Conservation (phyloP, 2,888 invertebrate genomes). For the Sclerodermus sp. region DNA sequence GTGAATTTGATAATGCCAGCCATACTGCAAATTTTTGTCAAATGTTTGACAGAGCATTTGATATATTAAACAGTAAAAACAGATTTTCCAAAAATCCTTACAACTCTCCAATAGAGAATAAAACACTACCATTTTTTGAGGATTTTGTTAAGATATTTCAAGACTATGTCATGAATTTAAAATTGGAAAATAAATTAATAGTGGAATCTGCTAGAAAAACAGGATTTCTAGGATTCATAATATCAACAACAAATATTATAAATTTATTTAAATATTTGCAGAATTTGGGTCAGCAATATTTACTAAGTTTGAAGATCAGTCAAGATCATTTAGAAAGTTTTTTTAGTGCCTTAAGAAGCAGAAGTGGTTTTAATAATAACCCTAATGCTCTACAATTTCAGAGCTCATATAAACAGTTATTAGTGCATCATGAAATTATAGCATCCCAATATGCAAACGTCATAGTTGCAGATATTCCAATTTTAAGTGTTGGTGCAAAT, state of each 20-base stretch:
- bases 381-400: neutral
- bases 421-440: neutral
- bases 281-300: neutral
- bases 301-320: neutral
- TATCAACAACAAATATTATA: neutral
- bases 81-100: neutral
- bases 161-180: neutral
- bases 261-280: neutral
- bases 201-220: neutral
- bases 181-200: neutral
- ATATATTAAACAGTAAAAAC: constrained; percentile 2
- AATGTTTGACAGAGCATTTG: neutral
- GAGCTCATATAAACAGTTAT: neutral
- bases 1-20: neutral
- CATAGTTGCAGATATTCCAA: too few species aligned
- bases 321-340: neutral
- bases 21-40: neutral
- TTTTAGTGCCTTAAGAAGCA: neutral
- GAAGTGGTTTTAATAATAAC: neutral
- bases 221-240: constrained; percentile 3
- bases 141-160: neutral
- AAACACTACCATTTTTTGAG: neutral
- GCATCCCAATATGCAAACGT: too few species aligned
- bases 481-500: too few species aligned
- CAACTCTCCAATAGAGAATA: neutral